Base-by-base conservation (phyloP, 2,113 vertebrate genomes). In the Gnathonemus echidnorhynchus region DNA sequence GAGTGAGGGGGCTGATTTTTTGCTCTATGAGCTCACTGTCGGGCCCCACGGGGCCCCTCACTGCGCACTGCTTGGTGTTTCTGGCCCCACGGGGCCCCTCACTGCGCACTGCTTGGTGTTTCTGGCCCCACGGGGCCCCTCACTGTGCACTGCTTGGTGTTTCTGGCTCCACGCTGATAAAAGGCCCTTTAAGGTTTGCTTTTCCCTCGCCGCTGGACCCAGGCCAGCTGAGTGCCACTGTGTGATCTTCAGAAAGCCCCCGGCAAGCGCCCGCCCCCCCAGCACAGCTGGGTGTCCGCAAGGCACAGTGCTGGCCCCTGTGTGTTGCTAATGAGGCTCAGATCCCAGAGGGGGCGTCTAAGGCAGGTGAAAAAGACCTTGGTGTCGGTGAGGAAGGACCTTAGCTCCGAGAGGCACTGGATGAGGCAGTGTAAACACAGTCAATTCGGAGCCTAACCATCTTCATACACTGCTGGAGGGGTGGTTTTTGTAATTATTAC, bases 11-110 rank as follows among this genome's bases (percentile, higher is more conserved):
- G 88, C 50, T 74, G 89, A 92, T 91, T 91, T 91, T 93, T 94
- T 89, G 92, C 77, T 91, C 90, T 90, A 92, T 93, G 91, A 94
- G 90, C 92, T 94, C 92, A 94, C 89, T 89, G 90, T 87, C 88
- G 90, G 90, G 87, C 84, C 89, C 90, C 87, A 84, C 56, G 31
- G 92, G 91, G 90, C 27, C 86, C 87, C 89, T 89, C 83, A 31
- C 90, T 89, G 90, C 17, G 85, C 53, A 77, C 90, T 53, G 89
- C 84, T 91, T 91, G 90, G 53, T 70, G 58, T 58, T 90, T 91
- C 92, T 92, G 90, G 90, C 91, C 92, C 90, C 90, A 87, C 35
- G 35, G 35, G 35, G 35, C 35, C 35, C 35, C 35, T 35, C 53
- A 74, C 84, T 92, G 90, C 27, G 87, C 53, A 77, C 90, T 53